These are phyloP conservation scores for Gymnoscopelus braueri DNA, from an alignment of 2,797 vertebrate genomes.

Conservation along the genomic window DNA sequence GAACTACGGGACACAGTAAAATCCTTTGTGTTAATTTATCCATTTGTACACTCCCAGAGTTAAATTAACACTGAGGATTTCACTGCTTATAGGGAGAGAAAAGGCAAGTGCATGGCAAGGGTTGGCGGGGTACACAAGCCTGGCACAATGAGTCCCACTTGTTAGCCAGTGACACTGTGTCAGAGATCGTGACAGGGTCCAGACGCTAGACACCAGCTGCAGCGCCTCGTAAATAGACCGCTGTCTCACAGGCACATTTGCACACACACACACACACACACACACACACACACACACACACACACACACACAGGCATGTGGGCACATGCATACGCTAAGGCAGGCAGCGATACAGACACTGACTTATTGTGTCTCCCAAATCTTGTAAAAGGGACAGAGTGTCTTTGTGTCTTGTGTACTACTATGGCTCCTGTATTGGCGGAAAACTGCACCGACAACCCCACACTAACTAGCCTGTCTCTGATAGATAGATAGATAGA, in stretches of 20 bases:
- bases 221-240: constrained; percentile 84
- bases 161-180: constrained; percentile 84
- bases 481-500: constrained; percentile 30
- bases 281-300: constrained; percentile 11
- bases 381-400: constrained; percentile 80
- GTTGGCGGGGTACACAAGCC: constrained; percentile 67
- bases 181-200: constrained; percentile 84
- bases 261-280: constrained; percentile 25
- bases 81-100: constrained; percentile 40
- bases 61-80: too few relatives aligned
- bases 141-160: constrained; percentile 83
- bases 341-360: constrained; percentile 76
- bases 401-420: constrained; percentile 71
- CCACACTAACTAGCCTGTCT: constrained; percentile 26
- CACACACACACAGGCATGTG: constrained; percentile 67
- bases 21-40: too few relatives aligned
- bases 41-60: too few relatives aligned
- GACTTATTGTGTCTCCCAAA: constrained; percentile 79
- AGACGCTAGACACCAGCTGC: constrained; percentile 86
- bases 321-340: constrained; percentile 75
- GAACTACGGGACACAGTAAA: too few relatives aligned
- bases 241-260: constrained; percentile 82
- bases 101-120: constrained; percentile 50
- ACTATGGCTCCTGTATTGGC: constrained; percentile 58
- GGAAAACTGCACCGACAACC: constrained; percentile 33